Conservation (phyloP, 2,113 vertebrate genomes). For the Barnardius zonarius region DNA sequence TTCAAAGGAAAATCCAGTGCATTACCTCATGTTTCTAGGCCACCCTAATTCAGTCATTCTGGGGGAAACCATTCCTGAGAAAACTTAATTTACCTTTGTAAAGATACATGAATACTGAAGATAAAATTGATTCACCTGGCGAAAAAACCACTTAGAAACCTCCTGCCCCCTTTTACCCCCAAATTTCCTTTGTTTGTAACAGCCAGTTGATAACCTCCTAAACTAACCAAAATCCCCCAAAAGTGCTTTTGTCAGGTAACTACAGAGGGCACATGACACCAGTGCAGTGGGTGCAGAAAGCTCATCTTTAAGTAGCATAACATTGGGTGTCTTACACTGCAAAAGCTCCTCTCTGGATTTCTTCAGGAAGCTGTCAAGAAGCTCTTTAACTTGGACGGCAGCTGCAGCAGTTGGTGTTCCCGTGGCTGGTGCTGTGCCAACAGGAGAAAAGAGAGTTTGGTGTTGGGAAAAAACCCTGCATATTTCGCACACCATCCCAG, state of each 20-base stretch:
- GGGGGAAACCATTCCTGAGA: background rate
- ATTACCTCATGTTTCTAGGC: background rate
- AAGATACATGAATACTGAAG: background rate
- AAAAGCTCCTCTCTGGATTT: conserved; percentile 80
- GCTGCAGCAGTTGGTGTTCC: background rate
- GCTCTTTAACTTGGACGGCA: background rate
- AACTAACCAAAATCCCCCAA: background rate
- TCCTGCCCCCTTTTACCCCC: background rate
- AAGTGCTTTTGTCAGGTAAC: background rate
- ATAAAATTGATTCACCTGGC: background rate
- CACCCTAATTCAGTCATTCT: background rate
- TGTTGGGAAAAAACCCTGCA: background rate
- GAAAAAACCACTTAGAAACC: background rate
- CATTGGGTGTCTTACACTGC: conserved; percentile 77
- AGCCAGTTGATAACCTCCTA: background rate
- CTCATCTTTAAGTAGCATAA: background rate
- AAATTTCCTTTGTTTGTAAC: background rate
- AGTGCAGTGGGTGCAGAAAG: background rate
- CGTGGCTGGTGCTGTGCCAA: background rate
- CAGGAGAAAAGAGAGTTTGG: background rate
- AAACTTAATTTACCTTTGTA: background rate
- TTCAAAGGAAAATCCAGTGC: background rate
- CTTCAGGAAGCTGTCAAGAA: conserved; percentile 35
- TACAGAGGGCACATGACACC: background rate
- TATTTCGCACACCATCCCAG: background rate